Evolutionary conservation across 2,113 vertebrate species (phyloP).

Genomic region (Athene noctua): DNA sequence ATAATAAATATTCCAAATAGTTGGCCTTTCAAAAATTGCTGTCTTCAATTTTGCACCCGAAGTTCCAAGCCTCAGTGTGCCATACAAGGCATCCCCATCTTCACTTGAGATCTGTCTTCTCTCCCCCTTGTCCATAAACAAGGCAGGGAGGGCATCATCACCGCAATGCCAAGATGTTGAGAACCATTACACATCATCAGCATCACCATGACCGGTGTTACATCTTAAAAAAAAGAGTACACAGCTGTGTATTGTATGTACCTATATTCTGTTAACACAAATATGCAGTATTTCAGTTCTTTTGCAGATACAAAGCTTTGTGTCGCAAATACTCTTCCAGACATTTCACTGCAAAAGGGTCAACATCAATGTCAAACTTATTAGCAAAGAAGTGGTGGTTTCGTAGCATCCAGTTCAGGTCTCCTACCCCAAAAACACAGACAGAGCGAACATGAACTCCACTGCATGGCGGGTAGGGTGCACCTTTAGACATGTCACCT

Average conservation of each 20-base stretch:
- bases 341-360: conserved; percentile 82
- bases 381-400: conserved; percentile 91
- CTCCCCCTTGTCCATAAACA: neutral
- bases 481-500: conserved; percentile 72
- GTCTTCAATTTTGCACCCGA: neutral
- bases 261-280: neutral
- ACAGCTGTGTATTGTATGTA: rapidly evolving
- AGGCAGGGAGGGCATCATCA: neutral
- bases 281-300: conserved; percentile 9
- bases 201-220: neutral
- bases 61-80: neutral
- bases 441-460: conserved; percentile 80
- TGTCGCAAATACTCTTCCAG: conserved; percentile 85
- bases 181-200: neutral
- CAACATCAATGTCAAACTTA: conserved; percentile 84
- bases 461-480: conserved; percentile 81
- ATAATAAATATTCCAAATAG: conserved; percentile 20
- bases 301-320: conserved; percentile 72
- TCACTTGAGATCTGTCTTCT: neutral
- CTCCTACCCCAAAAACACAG: conserved; percentile 86
- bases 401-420: conserved; percentile 81
- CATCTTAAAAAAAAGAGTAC: neutral
- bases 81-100: neutral
- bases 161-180: neutral
- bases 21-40: neutral